Percentiles rank a stretch among this genome's conserved stretches.
Evolutionary conservation across 2,797 vertebrate species (phyloP).

Genomic region (Heterohyrax brucei): DNA sequence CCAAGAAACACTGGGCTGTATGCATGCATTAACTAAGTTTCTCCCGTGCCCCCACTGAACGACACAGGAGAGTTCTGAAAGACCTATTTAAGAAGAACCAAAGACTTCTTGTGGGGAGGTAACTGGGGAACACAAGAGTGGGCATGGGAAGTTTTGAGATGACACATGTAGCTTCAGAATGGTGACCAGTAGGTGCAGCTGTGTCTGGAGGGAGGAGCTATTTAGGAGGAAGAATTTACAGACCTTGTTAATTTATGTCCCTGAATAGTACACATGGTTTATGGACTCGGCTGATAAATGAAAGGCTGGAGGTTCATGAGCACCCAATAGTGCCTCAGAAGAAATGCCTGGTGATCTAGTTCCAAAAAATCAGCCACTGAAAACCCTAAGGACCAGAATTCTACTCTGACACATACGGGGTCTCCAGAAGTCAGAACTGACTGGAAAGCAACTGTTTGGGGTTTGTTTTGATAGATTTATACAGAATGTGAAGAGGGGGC

Average conservation of each 20-base stretch:
- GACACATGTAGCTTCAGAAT: neutral
- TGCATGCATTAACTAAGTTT: neutral
- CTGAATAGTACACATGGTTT: too few relatives aligned
- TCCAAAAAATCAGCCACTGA: too few relatives aligned
- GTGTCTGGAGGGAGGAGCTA: neutral
- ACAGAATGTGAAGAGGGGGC: neutral
- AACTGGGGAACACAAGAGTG: neutral
- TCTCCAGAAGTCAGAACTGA: too few relatives aligned
- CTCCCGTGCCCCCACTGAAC: neutral
- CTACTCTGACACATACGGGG: too few relatives aligned
- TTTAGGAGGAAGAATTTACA: neutral
- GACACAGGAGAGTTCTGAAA: neutral
- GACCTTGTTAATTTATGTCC: neutral
- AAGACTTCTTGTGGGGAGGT: neutral
- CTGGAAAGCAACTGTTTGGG: too few relatives aligned
- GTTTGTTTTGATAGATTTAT: neutral
- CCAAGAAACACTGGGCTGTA: neutral
- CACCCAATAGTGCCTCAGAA: too few relatives aligned
- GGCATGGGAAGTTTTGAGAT: neutral
- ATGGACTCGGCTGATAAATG: too few relatives aligned
- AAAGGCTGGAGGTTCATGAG: too few relatives aligned
- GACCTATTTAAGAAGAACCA: neutral
- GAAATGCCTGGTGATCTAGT: too few relatives aligned
- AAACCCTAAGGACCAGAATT: too few relatives aligned
- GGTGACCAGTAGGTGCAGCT: neutral